Percentiles rank a stretch among this genome's conserved stretches.
Evolutionary conservation across 2,113 vertebrate genomes (phyloP).

Genomic region (Syngnathus typhle): DNA sequence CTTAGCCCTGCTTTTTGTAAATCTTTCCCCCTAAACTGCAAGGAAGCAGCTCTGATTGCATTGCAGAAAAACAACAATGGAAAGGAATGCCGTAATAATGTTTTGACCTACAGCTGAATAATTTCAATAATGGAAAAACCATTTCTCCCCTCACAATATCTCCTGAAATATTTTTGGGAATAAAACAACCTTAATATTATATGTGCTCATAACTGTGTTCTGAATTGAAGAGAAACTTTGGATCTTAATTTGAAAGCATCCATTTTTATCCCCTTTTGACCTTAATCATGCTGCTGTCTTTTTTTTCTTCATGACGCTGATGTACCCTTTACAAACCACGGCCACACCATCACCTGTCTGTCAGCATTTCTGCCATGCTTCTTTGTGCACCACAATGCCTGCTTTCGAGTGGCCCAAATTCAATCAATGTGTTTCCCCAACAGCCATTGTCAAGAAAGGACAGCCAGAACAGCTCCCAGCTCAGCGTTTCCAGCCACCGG

Average conservation of each 20-base stretch:
- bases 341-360: constrained; percentile 11
- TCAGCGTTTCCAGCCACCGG: constrained; percentile 90
- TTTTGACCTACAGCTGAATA: constrained; percentile 31
- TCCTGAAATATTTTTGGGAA: neutral
- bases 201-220: constrained; percentile 14
- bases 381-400: constrained; percentile 4
- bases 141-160: neutral
- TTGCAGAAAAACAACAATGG: constrained; percentile 50
- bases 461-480: constrained; percentile 97
- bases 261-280: neutral
- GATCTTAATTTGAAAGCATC: neutral
- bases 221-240: neutral
- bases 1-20: constrained; percentile 39
- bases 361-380: constrained; percentile 4
- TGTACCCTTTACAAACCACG: constrained; percentile 18
- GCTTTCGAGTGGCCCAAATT: constrained; percentile 19
- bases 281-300: constrained; percentile 15
- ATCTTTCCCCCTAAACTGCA: constrained; percentile 36
- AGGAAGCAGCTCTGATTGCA: constrained; percentile 41
- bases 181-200: constrained; percentile 29
- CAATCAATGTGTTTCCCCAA: constrained; percentile 49
- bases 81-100: constrained; percentile 41
- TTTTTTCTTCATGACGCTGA: neutral
- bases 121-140: constrained; percentile 53
- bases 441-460: constrained; percentile 97